Evolutionary conservation across 2,888 invertebrate species (phyloP), one percentile per base, ranked within the genome.

Genomic region (Lysandra bellargus): DNA sequence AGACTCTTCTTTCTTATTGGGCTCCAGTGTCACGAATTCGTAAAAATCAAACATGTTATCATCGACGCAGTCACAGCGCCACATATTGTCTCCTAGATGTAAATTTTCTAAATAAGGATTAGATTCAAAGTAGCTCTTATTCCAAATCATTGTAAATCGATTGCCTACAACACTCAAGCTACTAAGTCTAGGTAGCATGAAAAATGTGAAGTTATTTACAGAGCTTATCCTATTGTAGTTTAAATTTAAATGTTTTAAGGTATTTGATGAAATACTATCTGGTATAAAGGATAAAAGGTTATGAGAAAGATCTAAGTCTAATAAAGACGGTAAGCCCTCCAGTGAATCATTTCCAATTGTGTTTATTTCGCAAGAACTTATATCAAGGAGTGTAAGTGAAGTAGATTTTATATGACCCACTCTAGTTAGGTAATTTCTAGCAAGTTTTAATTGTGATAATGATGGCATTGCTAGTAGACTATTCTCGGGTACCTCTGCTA

Each of bases 21-120:
- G 96, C 81, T 95, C 93, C 30, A 94, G 87, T 1, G 95, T 95
- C 17, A 97, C 85, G 86, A 92, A 97, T 80, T 95, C 94, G 83
- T 95, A 97, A 85, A 96, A 95, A 12, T 95, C 93, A 79, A 95
- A 92, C 87, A 97, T 95, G 37, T 95, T 93, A 0, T 84, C 83
- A 82, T 95, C 95, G n/a, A 88, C 83, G 84, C 97, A 97, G 82
- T 97, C 96, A 86, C 97, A 97, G 81, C 96, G 94, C 97, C 97
- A 97, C 83, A 96, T 96, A 88, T 97, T 97, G 84, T 97, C 97
- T 23, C 95, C 95, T 75, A 97, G 86, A 85, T 95, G 94, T n/a
- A 97, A 87, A 79, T 92, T 92, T 81, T 94, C 92, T 74, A 97
- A 88, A 82, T 95, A 95, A 12, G 92, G 90, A 87, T 96, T 96